Evolutionary conservation across 2,888 invertebrate genomes (phyloP).

Genomic region (Phania funesta): DNA sequence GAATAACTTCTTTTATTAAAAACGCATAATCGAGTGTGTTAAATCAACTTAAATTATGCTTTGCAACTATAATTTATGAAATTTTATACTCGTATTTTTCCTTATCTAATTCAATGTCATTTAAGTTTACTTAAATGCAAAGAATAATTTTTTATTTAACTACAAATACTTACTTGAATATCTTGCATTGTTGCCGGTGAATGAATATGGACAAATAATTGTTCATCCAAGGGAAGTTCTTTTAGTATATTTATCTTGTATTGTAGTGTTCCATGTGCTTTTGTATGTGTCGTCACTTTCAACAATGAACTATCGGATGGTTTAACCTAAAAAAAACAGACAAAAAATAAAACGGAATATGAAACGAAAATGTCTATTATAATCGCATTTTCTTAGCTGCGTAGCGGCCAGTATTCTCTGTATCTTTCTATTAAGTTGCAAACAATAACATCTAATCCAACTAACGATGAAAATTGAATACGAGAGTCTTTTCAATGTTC

Average conservation of each 20-base stretch:
- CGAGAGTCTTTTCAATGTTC: too few relatives aligned
- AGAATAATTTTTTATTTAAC: neutral
- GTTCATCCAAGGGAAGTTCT: conserved; percentile 75
- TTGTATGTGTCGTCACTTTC: conserved; percentile 74
- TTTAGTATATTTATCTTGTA: conserved; percentile 76
- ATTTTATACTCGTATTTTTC: neutral
- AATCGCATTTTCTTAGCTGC: too few relatives aligned
- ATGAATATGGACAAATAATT: conserved; percentile 76
- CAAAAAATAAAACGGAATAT: conserved; percentile 11
- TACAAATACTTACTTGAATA: conserved; percentile 77
- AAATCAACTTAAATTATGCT: too few relatives aligned
- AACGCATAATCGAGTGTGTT: too few relatives aligned
- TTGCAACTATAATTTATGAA: too few relatives aligned
- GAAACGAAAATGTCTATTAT: too few relatives aligned
- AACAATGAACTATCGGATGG: conserved; percentile 78
- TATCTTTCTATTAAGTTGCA: too few relatives aligned
- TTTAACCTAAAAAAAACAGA: conserved; percentile 74
- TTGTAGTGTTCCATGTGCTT: conserved; percentile 76
- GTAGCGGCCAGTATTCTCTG: too few relatives aligned
- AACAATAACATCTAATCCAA: too few relatives aligned
- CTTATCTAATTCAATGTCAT: neutral
- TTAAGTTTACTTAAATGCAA: neutral
- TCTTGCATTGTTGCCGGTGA: conserved; percentile 79
- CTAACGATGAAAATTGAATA: too few relatives aligned
- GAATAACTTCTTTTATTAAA: too few relatives aligned